Conservation (phyloP, 2,888 invertebrate species). For the Lissonota sp. region DNA sequence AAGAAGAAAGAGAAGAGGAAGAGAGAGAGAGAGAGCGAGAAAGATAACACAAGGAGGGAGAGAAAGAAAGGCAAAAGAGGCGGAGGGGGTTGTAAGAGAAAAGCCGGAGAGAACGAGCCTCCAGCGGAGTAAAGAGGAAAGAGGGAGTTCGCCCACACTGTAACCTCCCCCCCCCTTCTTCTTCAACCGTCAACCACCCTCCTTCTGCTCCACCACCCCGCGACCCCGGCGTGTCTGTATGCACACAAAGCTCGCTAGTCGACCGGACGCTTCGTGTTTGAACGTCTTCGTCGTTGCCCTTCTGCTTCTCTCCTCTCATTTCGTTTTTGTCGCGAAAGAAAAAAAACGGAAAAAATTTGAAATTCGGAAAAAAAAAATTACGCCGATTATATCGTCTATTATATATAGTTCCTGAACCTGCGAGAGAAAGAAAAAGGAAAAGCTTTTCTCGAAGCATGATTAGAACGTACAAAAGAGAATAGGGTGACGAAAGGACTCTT, state of each 20-base stretch:
- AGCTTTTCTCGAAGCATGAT: slow-evolving; percentile 1
- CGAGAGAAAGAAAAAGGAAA: slow-evolving; percentile 18
- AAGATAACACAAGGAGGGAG: not conserved
- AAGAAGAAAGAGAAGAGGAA: slow-evolving; percentile 24
- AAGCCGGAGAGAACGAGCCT: slow-evolving; percentile 47
- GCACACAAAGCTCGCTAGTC: slow-evolving; percentile 64
- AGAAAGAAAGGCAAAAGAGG: slow-evolving; percentile 13
- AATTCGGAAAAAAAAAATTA: slow-evolving; percentile 18
- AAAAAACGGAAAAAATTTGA: not conserved
- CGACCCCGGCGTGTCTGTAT: slow-evolving; percentile 51
- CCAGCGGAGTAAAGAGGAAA: slow-evolving; percentile 37
- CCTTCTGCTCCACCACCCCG: slow-evolving; percentile 3
- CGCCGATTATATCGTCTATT: too few relatives aligned
- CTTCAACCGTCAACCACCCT: slow-evolving; percentile 7
- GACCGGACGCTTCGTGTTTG: slow-evolving; percentile 65
- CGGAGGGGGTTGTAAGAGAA: slow-evolving; percentile 39
- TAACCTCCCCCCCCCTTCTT: slow-evolving; percentile 44
- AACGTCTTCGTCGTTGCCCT: slow-evolving; percentile 53
- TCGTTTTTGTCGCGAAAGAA: not conserved
- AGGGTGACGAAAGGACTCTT: not conserved
- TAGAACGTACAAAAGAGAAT: slow-evolving; percentile 1
- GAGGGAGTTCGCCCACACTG: slow-evolving; percentile 59
- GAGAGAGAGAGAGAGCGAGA: slow-evolving; percentile 22
- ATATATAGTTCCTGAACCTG: slow-evolving; percentile 3
- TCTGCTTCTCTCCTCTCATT: not conserved